Percentiles rank a stretch among this genome's conserved stretches.
Evolutionary conservation across 2,888 invertebrate species (phyloP).

Genomic region (Gymnocheta viridis): DNA sequence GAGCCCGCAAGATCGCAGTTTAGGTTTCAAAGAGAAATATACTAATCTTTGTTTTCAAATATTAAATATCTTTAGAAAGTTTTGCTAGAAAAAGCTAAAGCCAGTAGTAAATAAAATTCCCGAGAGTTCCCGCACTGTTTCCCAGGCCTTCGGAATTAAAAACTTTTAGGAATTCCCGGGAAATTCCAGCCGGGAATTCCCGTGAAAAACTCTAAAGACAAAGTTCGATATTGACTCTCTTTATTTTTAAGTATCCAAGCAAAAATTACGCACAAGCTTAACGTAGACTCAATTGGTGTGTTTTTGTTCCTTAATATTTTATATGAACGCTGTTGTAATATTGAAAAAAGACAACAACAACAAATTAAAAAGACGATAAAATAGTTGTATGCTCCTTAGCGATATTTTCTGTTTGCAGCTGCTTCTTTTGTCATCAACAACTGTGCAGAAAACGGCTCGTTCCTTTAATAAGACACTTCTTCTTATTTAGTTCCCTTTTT

Average conservation of each 20-base stretch:
- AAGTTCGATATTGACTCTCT: constrained; percentile 17
- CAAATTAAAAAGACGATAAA: constrained; percentile 38
- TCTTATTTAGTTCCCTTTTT: constrained; percentile 4
- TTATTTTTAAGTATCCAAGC: constrained; percentile 53
- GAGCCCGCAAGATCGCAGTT: too few species aligned
- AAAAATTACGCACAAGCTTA: constrained; percentile 45
- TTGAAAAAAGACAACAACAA: constrained; percentile 18
- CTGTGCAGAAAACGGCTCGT: constrained; percentile 54
- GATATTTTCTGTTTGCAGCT: constrained; percentile 72
- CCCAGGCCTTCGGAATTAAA: too few species aligned
- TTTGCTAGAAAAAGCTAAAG: too few species aligned
- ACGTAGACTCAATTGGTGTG: neutral
- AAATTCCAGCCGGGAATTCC: too few species aligned
- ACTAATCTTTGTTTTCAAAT: too few species aligned
- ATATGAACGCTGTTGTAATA: constrained; percentile 17
- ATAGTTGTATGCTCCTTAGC: constrained; percentile 61
- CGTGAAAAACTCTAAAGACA: too few species aligned
- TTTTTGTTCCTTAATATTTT: constrained; percentile 15
- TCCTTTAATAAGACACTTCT: constrained; percentile 54
- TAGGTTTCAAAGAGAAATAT: too few species aligned
- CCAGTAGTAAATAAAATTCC: too few species aligned
- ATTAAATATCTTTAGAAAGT: too few species aligned
- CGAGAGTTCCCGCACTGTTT: too few species aligned
- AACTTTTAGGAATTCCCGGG: too few species aligned
- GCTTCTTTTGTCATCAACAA: constrained; percentile 65